Evolutionary conservation across 1,140 invertebrate species (phyloP).

Genomic region (Agrypnia vestita): DNA sequence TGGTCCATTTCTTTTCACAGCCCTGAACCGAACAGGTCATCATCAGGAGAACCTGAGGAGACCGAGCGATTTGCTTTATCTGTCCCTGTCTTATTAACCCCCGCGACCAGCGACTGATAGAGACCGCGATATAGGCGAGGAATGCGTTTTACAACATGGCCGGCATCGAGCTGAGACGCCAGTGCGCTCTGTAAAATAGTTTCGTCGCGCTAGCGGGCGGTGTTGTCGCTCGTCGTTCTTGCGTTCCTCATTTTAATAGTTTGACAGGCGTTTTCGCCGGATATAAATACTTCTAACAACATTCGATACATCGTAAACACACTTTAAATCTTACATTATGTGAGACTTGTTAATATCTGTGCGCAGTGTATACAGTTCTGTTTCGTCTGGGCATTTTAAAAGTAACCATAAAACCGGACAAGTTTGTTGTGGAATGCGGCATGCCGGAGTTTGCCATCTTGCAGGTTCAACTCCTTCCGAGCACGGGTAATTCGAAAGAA

Average conservation of each 20-base stretch:
- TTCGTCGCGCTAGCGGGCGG: constrained; percentile 4
- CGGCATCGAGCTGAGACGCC: constrained; percentile 14
- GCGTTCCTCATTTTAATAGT: neutral
- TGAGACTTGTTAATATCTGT: neutral
- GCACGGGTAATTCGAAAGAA: neutral
- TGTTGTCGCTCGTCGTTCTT: neutral
- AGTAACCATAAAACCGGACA: constrained; percentile 29
- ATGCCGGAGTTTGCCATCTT: constrained; percentile 39
- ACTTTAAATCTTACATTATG: neutral
- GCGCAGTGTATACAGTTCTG: neutral
- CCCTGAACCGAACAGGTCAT: constrained; percentile 39
- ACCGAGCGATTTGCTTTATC: constrained; percentile 33
- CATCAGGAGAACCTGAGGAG: constrained; percentile 22
- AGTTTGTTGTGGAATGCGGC: constrained; percentile 47
- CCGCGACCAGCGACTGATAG: constrained; percentile 11
- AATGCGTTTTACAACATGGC: constrained; percentile 43
- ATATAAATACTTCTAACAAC: neutral
- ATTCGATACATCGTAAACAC: neutral
- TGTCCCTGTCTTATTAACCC: constrained; percentile 30
- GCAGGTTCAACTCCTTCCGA: constrained; percentile 2
- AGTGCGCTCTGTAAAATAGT: constrained; percentile 6
- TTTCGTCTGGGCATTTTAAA: constrained; percentile 20
- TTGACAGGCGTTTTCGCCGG: neutral
- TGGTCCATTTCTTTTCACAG: neutral
- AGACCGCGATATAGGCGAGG: constrained; percentile 22